A percentile compares a stretch with the other conserved stretches of the same genome.
phyloP scores from a whole-genome alignment of 2,888 invertebrate species.

The Epinotia ramella region DNA sequence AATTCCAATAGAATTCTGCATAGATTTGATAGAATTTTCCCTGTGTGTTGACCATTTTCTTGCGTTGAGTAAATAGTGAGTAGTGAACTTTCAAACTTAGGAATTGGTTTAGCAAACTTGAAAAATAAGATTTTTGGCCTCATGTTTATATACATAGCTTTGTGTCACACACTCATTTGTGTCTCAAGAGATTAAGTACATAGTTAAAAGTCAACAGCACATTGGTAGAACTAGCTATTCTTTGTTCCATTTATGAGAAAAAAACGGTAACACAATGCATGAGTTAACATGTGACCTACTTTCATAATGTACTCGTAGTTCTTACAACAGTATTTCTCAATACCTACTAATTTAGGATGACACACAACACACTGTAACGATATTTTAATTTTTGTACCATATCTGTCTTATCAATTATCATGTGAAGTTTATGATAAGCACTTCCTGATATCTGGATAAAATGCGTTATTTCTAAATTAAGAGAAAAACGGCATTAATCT shows the following conservation, averaged over 20 bases:
- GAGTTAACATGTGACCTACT: slow-evolving; percentile 34
- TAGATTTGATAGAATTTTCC: too few species aligned
- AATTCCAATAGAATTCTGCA: too few species aligned
- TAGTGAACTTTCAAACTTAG: too few species aligned
- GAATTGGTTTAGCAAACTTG: too few species aligned
- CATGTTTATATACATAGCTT: neutral
- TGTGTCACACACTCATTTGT: neutral
- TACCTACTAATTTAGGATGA: slow-evolving; percentile 8
- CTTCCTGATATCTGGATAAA: neutral
- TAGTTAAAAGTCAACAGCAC: neutral
- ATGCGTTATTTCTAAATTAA: slow-evolving; percentile 14
- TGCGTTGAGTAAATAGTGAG: too few species aligned
- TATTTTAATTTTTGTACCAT: slow-evolving; percentile 3
- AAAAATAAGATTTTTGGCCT: neutral
- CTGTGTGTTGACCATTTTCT: too few species aligned
- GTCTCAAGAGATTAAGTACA: neutral
- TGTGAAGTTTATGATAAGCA: slow-evolving; percentile 23
- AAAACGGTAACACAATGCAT: slow-evolving; percentile 26
- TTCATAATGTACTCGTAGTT: slow-evolving; percentile 12
- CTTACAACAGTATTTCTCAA: slow-evolving; percentile 7
- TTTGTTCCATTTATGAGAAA: slow-evolving; percentile 9
- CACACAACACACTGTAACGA: neutral
- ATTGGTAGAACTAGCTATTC: neutral
- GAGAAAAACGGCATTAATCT: neutral
- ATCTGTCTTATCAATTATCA: slow-evolving; percentile 5